Evolutionary conservation across 2,113 vertebrate species (phyloP).

Genomic region (Ploceus nigricollis): DNA sequence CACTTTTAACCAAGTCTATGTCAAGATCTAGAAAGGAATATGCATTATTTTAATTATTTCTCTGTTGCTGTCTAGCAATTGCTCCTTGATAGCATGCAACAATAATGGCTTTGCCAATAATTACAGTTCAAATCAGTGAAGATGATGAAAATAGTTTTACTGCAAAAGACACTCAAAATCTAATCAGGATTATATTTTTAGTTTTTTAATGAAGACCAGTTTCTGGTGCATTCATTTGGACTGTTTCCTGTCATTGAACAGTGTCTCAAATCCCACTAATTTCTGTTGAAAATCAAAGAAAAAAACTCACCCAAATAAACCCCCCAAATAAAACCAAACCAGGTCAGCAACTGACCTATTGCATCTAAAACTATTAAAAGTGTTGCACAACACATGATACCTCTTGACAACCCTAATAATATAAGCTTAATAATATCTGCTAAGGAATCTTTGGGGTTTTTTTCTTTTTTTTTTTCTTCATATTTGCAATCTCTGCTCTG

Average conservation of each 20-base stretch:
- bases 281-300: background rate
- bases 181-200: background rate
- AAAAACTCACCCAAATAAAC: background rate
- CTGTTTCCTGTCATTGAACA: background rate
- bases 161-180: background rate
- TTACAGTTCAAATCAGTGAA: background rate
- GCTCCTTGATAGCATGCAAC: background rate
- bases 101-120: background rate
- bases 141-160: background rate
- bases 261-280: background rate
- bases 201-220: background rate
- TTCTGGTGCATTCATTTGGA: background rate
- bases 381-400: fast-evolving
- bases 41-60: background rate
- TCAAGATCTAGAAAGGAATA: background rate
- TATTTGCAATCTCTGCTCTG: background rate
- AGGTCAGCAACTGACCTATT: background rate
- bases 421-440: background rate
- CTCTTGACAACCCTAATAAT: background rate
- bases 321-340: background rate
- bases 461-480: background rate
- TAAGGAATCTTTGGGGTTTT: background rate
- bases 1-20: background rate
- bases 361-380: background rate
- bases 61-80: background rate